Conservation (phyloP, 2,888 invertebrate species). For the Drosophila phalerata region DNA sequence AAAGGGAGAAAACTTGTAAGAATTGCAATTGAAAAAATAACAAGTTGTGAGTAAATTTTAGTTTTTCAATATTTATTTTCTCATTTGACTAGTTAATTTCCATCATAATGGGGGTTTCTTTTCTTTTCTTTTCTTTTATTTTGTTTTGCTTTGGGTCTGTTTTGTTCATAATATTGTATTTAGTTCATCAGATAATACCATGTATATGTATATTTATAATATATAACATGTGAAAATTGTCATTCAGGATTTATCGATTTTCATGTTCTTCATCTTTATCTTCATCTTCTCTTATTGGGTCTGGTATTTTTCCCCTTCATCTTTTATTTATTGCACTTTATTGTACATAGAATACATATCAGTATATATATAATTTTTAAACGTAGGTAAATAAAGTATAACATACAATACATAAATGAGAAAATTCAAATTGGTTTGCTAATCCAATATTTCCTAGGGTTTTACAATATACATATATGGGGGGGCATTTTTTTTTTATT, state of each 20-base stretch:
- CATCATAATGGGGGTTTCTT: constrained; percentile 47
- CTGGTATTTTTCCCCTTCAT: constrained; percentile 7
- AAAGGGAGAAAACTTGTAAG: background rate
- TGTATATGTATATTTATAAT: constrained; percentile 58
- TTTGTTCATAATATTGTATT: constrained; percentile 69
- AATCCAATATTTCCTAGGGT: constrained; percentile 44
- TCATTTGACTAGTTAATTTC: constrained; percentile 82
- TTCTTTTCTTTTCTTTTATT: background rate
- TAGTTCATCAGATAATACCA: constrained; percentile 73
- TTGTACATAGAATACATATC: constrained; percentile 55
- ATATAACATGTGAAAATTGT: constrained; percentile 71
- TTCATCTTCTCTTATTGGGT: constrained; percentile 1
- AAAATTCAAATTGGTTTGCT: constrained; percentile 37
- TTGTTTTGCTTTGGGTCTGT: constrained; percentile 47
- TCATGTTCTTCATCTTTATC: background rate
- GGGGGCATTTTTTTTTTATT: constrained; percentile 23
- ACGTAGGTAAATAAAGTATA: constrained; percentile 67
- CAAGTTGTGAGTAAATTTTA: constrained; percentile 23
- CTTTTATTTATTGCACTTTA: constrained; percentile 47
- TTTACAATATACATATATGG: constrained; percentile 61
- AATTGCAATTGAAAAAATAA: constrained; percentile 7
- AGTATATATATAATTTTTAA: constrained; percentile 55
- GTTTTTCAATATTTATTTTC: constrained; percentile 81
- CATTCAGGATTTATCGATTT: constrained; percentile 34
- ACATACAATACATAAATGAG: constrained; percentile 64